These are phyloP conservation scores for Andricus quercusramuli DNA, from an alignment of 2,888 invertebrate genomes.

Conservation along the genomic window DNA sequence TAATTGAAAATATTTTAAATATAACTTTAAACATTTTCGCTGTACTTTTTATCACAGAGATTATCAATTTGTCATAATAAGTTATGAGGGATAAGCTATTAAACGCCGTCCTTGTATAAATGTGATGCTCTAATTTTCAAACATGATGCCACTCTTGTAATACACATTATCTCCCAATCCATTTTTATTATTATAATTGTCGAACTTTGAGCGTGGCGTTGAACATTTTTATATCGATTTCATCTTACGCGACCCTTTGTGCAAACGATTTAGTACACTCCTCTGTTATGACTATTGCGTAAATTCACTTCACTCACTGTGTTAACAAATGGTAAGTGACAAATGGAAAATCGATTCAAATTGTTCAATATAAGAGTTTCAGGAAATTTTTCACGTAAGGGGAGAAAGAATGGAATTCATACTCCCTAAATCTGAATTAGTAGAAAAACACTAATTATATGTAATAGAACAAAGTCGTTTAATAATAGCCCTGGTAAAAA, in stretches of 20 bases:
- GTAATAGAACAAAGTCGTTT: too few relatives aligned
- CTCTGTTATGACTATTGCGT: too few relatives aligned
- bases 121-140: constrained; percentile 28
- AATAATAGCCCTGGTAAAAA: too few relatives aligned
- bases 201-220: neutral
- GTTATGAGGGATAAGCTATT: constrained; percentile 39
- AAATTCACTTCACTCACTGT: neutral
- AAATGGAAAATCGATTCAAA: neutral
- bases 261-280: too few relatives aligned
- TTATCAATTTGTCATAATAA: constrained; percentile 27
- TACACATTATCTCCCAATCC: neutral
- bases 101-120: constrained; percentile 18
- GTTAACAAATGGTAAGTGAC: neutral
- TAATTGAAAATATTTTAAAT: neutral
- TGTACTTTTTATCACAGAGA: neutral
- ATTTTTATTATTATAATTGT: neutral
- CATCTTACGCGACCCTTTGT: neutral
- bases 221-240: neutral
- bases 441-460: too few relatives aligned
- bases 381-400: too few relatives aligned
- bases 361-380: neutral
- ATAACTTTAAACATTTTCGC: neutral
- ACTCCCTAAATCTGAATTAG: neutral
- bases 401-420: neutral
- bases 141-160: neutral